These are phyloP conservation scores for Buphagus erythrorhynchus DNA, from an alignment of 2,797 vertebrate species.

Conservation along the genomic window DNA sequence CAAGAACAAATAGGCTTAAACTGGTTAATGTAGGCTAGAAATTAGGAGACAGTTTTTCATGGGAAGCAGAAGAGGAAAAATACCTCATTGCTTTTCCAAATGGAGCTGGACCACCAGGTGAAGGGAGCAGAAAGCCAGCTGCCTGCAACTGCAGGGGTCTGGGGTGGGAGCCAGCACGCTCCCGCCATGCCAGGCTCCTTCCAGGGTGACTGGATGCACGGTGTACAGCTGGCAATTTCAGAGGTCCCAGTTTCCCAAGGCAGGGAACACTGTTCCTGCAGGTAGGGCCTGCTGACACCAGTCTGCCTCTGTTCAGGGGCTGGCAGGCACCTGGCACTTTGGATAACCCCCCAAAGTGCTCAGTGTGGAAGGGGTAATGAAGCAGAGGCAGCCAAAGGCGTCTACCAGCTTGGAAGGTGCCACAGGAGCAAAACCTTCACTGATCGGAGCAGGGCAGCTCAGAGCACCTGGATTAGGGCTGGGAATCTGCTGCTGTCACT, in stretches of 20 bases:
- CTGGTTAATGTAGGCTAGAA: slow-evolving; percentile 31
- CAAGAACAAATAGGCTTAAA: slow-evolving; percentile 40
- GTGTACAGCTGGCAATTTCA: fast-evolving
- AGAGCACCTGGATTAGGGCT: neutral
- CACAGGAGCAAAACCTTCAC: neutral
- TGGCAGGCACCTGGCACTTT: neutral
- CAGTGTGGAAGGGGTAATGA: neutral
- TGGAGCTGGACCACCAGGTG: neutral
- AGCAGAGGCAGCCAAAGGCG: fast-evolving
- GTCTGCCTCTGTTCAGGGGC: neutral
- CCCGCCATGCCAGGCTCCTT: neutral
- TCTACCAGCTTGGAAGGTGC: neutral
- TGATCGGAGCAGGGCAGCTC: neutral
- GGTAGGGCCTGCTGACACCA: neutral
- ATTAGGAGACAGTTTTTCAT: slow-evolving; percentile 12
- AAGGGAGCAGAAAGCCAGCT: neutral
- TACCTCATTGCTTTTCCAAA: neutral
- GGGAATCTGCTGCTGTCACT: neutral
- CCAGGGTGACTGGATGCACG: fast-evolving
- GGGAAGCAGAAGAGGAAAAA: neutral
- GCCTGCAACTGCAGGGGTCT: neutral
- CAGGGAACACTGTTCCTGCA: neutral
- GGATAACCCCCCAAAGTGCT: neutral
- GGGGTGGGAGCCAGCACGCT: neutral
- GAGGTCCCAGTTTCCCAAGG: neutral